A percentile compares a stretch with the other conserved stretches of the same genome.
Conservation (phyloP, 2,888 invertebrate species). For the Coelinius sp. region DNA sequence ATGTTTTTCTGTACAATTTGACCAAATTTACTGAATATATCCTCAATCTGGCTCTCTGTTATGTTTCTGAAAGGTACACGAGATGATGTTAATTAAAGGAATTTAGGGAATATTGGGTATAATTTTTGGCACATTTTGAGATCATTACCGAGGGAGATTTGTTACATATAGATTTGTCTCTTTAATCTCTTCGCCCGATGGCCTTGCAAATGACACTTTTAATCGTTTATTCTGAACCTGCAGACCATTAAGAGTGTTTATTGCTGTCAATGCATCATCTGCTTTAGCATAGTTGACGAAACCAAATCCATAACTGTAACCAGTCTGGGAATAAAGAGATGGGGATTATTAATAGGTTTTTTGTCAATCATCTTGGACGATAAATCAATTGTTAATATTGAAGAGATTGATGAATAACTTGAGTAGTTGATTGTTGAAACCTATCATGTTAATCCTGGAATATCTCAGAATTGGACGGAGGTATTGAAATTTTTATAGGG, state of each 20-base stretch:
- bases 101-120: neutral
- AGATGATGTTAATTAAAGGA: neutral
- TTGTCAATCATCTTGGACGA: constrained; percentile 9
- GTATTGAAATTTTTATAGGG: no score
- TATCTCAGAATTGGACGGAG: no score
- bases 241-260: constrained; percentile 88
- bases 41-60: constrained; percentile 86
- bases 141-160: constrained; percentile 82
- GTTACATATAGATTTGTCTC: constrained; percentile 95
- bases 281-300: constrained; percentile 92
- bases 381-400: neutral
- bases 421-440: no score
- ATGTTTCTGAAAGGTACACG: constrained; percentile 73
- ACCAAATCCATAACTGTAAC: constrained; percentile 96
- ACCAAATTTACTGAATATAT: constrained; percentile 90
- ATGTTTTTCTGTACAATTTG: constrained; percentile 94
- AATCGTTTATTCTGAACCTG: constrained; percentile 92
- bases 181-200: constrained; percentile 92
- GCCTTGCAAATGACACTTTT: constrained; percentile 94
- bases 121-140: neutral
- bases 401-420: no score
- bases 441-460: no score
- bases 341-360: constrained; percentile 56
- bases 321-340: constrained; percentile 74
- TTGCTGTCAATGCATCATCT: constrained; percentile 89